These are phyloP conservation scores for Dendrocincla tyrannina DNA, from an alignment of 2,797 vertebrate species.

Conservation along the genomic window DNA sequence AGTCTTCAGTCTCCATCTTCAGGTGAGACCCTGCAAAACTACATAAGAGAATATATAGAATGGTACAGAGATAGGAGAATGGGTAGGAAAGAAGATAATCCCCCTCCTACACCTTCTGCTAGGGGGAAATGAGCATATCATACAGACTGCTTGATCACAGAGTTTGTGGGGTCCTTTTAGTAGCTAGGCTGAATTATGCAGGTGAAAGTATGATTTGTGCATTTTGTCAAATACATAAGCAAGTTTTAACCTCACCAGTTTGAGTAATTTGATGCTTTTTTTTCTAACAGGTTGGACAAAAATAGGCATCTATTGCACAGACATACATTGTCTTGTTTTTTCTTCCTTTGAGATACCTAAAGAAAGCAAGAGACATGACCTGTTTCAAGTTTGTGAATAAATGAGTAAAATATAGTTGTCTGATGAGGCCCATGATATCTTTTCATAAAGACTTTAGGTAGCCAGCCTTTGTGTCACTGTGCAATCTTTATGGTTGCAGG, in stretches of 20 bases:
- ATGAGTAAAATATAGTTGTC: not conserved
- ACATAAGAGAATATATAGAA: not conserved
- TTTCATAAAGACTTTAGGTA: slow-evolving; percentile 1
- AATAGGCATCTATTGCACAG: not conserved
- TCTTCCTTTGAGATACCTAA: not conserved
- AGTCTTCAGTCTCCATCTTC: not conserved
- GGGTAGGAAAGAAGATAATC: not conserved
- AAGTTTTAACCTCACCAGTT: not conserved
- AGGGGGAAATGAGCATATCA: not conserved
- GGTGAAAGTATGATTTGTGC: not conserved
- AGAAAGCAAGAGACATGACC: not conserved
- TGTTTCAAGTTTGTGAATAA: not conserved
- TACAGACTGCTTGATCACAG: not conserved
- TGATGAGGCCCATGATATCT: not conserved
- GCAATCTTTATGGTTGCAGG: not conserved
- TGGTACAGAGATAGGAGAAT: not conserved
- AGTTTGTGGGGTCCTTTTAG: not conserved
- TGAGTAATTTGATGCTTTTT: not conserved
- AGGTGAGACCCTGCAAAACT: not conserved
- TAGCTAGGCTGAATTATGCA: not conserved
- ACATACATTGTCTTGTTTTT: not conserved
- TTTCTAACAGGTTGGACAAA: not conserved
- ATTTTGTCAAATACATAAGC: not conserved
- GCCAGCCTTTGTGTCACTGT: not conserved
- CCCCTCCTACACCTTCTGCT: fast-evolving